phyloP scores from a whole-genome alignment of 2,797 vertebrate species.

The Sebastes vulpes region DNA sequence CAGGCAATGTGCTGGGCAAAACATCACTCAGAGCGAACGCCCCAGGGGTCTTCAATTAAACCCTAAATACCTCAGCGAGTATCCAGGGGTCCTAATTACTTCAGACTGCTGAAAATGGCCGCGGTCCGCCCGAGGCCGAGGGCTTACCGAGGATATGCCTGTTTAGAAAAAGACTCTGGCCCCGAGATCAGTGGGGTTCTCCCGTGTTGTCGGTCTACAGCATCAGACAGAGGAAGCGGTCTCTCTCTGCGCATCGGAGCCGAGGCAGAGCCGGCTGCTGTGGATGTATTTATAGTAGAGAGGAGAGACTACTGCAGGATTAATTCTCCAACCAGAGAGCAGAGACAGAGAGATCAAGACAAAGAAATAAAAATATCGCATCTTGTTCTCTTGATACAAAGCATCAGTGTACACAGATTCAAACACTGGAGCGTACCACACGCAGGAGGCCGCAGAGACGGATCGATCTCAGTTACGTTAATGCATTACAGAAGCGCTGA shows the following conservation, averaged over 20 bases:
- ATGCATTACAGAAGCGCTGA: constrained; percentile 74
- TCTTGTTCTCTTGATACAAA: constrained; percentile 32
- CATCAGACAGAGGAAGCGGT: constrained; percentile 47
- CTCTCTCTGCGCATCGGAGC: constrained; percentile 39
- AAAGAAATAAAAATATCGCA: constrained; percentile 46
- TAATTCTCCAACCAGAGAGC: constrained; percentile 39
- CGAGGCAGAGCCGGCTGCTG: constrained; percentile 32
- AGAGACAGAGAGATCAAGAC: constrained; percentile 36
- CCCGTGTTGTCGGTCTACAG: constrained; percentile 38
- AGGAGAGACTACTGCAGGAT: constrained; percentile 58
- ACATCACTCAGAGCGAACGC: constrained; percentile 64
- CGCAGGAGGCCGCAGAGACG: neutral
- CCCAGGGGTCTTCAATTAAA: constrained; percentile 74
- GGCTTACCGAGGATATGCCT: constrained; percentile 63
- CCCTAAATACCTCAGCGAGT: constrained; percentile 74
- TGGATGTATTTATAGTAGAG: constrained; percentile 66
- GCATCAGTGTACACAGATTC: neutral
- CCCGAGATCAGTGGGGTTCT: constrained; percentile 56
- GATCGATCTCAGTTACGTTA: constrained; percentile 68
- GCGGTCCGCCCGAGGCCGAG: constrained; percentile 41
- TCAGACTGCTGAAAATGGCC: constrained; percentile 69
- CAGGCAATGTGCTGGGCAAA: constrained; percentile 67
- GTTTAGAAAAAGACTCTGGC: constrained; percentile 66
- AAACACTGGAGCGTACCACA: neutral
- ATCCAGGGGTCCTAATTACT: constrained; percentile 79